Evolutionary conservation across 2,888 invertebrate genomes (phyloP), one percentile per base, ranked within the genome.

Genomic region (Dendrolimus pini): DNA sequence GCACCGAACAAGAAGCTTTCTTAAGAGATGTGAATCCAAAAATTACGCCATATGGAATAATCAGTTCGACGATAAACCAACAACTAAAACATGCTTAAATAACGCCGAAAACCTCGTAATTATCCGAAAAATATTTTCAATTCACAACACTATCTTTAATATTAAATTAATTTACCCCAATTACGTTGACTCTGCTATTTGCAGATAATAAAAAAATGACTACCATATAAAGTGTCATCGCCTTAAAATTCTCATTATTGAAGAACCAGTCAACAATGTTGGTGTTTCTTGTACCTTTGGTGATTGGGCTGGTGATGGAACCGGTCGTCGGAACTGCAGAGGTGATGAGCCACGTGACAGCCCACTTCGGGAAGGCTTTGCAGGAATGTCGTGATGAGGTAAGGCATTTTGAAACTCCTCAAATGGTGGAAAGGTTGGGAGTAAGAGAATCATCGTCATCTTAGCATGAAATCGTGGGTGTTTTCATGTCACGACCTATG

Each of bases 311-410:
- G 14, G 67, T 72, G n/a, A 63, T 68, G 47, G 59, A 69, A 10
- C 60, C 68, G 54, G 85, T 76, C 59, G 61, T 55, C 8, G 83
- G 82, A 0, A 78, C 82, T 0, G 87, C 89, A 0, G 90, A 88
- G 69, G 84, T 86, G 55, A 86, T 90, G 90, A 87, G 89, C 62
- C 90, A 89, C 54, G 89, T 89, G n/a, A 83, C 87, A 0, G 89
- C 88, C 0, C 86, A 89, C 63, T 89, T 88, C 42, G 89, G 89
- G 6, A 85, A 85, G 57, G 74, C 85, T 0, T 69, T 89, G 47
- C 82, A 85, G 9, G 85, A 88, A 60, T 89, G 89, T 59, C 72
- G 89, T 9, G 82, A 85, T 2, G 89, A 89, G 79, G 89, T 89
- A 68, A 75, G 30, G 13, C 9, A 13, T n/a, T 53, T 30, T 30